Evolutionary conservation across 2,888 invertebrate genomes (phyloP), one percentile per base, ranked within the genome.

Genomic region (Tipula unca): DNA sequence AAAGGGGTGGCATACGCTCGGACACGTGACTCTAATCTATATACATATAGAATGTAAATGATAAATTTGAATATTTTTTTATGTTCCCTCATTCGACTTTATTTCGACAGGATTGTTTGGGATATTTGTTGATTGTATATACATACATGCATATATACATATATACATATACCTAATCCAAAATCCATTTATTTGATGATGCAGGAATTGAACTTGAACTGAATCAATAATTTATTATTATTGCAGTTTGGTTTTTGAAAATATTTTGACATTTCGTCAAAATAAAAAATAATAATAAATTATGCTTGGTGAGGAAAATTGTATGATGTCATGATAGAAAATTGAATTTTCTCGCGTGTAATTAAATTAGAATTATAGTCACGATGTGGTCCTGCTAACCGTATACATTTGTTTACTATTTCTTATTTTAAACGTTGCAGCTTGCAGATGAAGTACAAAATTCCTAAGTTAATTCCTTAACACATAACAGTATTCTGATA

Each of bases 11-110:
- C 83, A 83, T 35, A 83, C 83, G 83, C 35, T 83, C 17, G 83
- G 83, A 35, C 83, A 83, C 83, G 83, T 83, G 83, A 32, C 83
- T 83, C 83, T 83, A 83, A 32, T 83, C 35, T 83, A 83, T 82
- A n/a, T 17, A 10, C 25, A 25, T 69, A 69, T 20, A 69, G 69
- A 83, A 83, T 32, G 83, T 35, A 83, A 83, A 83, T 83, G 83
- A 83, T 32, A 83, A 83, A 83, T 83, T 83, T 83, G 83, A 83
- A 83, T 83, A 32, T 35, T 29, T n/a, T n/a, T 83, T 5, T 83
- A 32, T 35, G 32, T 8, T 32, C 35, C 83, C 17, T 35, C 35
- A 4, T n/a, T 29, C 83, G 5, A 1, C 32, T 82, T 4, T 25
- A 29, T 82, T 2, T 14, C 6, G 3, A 32, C 6, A 6, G 32